A percentile compares a stretch with the other conserved stretches of the same genome.
These are phyloP conservation scores for Nemoura dubitans DNA, from an alignment of 2,888 invertebrate genomes.

Conservation along the genomic window DNA sequence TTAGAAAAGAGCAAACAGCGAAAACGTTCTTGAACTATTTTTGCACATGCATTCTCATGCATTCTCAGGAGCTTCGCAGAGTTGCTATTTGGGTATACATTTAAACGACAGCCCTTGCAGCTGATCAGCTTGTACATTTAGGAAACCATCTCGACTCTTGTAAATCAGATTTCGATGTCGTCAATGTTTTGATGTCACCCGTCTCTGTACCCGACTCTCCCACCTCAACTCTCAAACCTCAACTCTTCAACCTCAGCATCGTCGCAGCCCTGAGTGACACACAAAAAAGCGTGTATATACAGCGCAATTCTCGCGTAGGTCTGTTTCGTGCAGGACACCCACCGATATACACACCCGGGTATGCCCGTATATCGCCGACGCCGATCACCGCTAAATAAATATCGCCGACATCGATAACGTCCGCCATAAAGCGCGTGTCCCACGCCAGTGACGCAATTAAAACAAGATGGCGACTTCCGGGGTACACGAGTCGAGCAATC, in stretches of 20 bases:
- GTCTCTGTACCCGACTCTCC: neutral
- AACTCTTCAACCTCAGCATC: too few species aligned
- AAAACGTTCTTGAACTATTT: too few species aligned
- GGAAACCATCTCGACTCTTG: neutral
- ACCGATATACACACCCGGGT: neutral
- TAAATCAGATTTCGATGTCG: neutral
- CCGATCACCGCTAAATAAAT: neutral
- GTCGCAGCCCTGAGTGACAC: too few species aligned
- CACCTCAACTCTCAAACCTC: neutral
- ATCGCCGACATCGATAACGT: neutral
- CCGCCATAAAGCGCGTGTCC: neutral
- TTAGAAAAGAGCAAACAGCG: too few species aligned
- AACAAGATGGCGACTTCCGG: neutral
- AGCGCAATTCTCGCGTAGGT: neutral
- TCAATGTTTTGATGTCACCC: neutral
- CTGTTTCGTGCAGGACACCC: neutral
- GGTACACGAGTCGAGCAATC: neutral
- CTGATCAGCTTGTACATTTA: too few species aligned
- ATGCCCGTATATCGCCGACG: neutral
- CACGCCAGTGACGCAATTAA: conserved; percentile 1
- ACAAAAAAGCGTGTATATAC: too few species aligned
- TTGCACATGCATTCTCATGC: too few species aligned
- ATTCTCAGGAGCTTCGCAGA: too few species aligned
- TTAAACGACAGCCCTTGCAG: too few species aligned
- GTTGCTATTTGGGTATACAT: too few species aligned